phyloP scores from a whole-genome alignment of 2,797 vertebrate genomes.

The Sphenopsis melanotis region DNA sequence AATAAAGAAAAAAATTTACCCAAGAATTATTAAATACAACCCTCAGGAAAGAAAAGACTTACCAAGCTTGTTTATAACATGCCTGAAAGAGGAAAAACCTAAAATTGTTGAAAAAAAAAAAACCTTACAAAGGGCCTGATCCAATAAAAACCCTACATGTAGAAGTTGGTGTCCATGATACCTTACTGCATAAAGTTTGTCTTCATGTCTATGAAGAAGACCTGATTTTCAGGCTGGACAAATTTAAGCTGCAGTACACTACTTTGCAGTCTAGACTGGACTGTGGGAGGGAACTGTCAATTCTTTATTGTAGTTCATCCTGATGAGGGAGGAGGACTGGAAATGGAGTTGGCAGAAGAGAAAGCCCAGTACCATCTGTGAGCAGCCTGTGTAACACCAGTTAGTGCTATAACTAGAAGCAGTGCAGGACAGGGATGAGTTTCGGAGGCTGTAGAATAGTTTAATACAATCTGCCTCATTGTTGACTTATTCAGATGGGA shows the following conservation, averaged over 20 bases:
- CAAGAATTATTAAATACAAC: background rate
- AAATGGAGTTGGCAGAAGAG: background rate
- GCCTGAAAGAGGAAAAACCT: background rate
- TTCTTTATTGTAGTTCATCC: background rate
- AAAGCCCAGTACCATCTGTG: background rate
- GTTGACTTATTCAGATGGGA: background rate
- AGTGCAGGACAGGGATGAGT: background rate
- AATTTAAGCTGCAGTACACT: background rate
- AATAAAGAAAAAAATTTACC: background rate
- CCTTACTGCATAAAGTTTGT: background rate
- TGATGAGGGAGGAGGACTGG: background rate
- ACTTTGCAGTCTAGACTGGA: background rate
- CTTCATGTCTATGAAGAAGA: background rate
- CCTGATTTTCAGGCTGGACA: background rate
- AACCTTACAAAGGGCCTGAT: background rate
- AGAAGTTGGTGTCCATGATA: rapidly evolving
- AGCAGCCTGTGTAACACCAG: background rate
- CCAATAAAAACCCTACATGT: background rate
- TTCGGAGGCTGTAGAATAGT: background rate
- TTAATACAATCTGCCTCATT: background rate
- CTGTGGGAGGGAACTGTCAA: background rate
- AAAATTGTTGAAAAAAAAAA: background rate
- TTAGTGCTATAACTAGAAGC: background rate
- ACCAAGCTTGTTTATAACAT: background rate
- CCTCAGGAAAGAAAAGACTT: background rate